Evolutionary conservation across 2,888 invertebrate genomes (phyloP).

Genomic region (Dynastes tityus): DNA sequence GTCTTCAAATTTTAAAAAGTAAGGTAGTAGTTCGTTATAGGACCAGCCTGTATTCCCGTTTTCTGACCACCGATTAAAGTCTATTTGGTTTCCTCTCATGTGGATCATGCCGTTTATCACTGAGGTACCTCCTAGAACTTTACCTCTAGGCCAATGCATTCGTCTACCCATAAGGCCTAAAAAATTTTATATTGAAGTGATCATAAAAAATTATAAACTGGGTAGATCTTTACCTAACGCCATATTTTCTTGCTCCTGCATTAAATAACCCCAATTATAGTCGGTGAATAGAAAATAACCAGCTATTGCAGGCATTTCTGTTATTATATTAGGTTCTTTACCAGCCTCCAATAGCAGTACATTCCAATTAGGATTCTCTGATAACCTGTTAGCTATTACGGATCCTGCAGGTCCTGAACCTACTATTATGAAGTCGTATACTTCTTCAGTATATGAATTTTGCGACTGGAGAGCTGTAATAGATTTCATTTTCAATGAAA

Average conservation of each 20-base stretch:
- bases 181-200: not conserved
- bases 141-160: slow-evolving; percentile 51
- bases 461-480: not conserved
- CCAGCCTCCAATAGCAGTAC: slow-evolving; percentile 78
- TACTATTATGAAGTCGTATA: slow-evolving; percentile 68
- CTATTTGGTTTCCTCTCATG: slow-evolving; percentile 76
- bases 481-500: not conserved
- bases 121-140: slow-evolving; percentile 77
- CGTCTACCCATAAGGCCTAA: slow-evolving; percentile 50
- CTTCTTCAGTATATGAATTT: slow-evolving; percentile 1
- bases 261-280: slow-evolving; percentile 69
- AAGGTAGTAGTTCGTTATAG: slow-evolving; percentile 70
- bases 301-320: slow-evolving; percentile 70
- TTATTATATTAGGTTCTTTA: slow-evolving; percentile 68
- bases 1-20: slow-evolving; percentile 74
- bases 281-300: slow-evolving; percentile 69
- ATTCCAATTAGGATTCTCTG: slow-evolving; percentile 70
- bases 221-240: slow-evolving; percentile 66
- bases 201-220: not conserved
- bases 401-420: slow-evolving; percentile 71
- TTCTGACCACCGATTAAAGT: slow-evolving; percentile 78
- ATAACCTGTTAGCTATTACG: slow-evolving; percentile 69
- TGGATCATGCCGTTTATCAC: slow-evolving; percentile 80
- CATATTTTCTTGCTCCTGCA: slow-evolving; percentile 70
- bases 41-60: slow-evolving; percentile 77